These are phyloP conservation scores for Lerema accius DNA, from an alignment of 1,140 invertebrate genomes.

Conservation along the genomic window DNA sequence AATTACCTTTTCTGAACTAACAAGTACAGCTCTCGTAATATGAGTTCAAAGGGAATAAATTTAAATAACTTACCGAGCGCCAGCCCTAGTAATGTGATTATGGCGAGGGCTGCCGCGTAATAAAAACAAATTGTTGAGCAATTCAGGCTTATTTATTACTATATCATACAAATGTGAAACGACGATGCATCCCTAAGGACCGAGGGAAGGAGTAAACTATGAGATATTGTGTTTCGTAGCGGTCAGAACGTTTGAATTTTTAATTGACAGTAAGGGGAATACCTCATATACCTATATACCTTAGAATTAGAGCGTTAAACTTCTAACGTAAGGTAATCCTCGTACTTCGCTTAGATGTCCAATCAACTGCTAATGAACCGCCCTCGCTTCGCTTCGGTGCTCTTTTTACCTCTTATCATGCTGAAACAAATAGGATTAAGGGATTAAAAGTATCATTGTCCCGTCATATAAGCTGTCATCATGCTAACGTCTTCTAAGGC, in stretches of 20 bases:
- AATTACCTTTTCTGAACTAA: not conserved
- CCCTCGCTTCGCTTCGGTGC: no score
- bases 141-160: not conserved
- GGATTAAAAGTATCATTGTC: no score
- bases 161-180: not conserved
- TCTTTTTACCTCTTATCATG: no score
- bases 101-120: slow-evolving; percentile 1
- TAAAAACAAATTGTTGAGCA: not conserved
- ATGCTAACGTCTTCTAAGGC: no score
- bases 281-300: no score
- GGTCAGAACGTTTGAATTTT: not conserved
- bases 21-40: not conserved
- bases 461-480: no score
- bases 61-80: not conserved
- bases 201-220: not conserved
- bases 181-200: not conserved
- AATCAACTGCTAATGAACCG: no score
- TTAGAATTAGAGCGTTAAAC: no score
- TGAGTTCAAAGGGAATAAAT: not conserved
- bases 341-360: no score
- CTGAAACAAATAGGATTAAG: no score
- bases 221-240: not conserved
- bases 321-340: no score
- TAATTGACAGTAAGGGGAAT: not conserved
- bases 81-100: slow-evolving; percentile 30